phyloP scores from a whole-genome alignment of 1,140 invertebrate genomes.

The Ephestia elutella region DNA sequence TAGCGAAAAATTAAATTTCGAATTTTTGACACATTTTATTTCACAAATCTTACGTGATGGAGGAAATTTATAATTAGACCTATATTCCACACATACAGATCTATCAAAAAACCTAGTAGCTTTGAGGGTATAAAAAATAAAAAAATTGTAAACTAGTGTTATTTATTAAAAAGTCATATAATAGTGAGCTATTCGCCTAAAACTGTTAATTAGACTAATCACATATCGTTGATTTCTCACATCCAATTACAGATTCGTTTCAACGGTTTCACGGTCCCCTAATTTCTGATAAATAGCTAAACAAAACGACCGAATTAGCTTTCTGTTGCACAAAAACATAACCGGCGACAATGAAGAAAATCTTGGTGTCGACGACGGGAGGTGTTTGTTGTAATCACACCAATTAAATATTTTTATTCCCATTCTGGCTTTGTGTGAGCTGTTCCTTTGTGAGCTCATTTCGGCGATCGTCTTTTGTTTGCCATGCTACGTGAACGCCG shows the following conservation, averaged over 20 bases:
- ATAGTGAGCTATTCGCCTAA: neutral
- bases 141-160: no score
- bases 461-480: conserved; percentile 48
- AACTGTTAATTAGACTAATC: neutral
- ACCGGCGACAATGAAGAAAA: conserved; percentile 4
- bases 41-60: no score
- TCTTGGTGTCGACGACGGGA: conserved; percentile 37
- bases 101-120: no score
- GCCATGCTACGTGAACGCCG: conserved; percentile 12
- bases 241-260: neutral
- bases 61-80: no score
- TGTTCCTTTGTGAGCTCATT: conserved; percentile 52
- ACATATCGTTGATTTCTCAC: neutral
- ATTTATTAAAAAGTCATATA: no score
- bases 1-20: no score
- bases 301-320: conserved; percentile 9
- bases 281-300: conserved; percentile 1
- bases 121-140: no score
- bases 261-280: conserved; percentile 1
- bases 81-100: no score
- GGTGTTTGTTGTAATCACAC: conserved; percentile 64
- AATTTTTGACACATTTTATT: no score
- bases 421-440: conserved; percentile 51
- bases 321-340: conserved; percentile 9
- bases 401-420: conserved; percentile 71